These are phyloP conservation scores for Papilio dardanus DNA, from an alignment of 1,140 invertebrate genomes.

Conservation along the genomic window DNA sequence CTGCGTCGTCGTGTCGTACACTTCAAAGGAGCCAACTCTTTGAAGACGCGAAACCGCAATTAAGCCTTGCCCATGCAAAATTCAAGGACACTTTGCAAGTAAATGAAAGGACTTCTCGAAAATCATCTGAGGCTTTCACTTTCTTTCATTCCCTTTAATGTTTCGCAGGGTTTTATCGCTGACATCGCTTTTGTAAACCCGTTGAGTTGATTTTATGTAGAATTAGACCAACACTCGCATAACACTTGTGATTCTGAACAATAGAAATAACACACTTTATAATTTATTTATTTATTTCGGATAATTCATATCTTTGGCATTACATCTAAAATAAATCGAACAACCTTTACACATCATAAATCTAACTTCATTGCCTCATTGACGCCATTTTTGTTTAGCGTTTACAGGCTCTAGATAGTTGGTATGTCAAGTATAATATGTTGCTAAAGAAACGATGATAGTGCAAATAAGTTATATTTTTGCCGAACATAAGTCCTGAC, in stretches of 20 bases:
- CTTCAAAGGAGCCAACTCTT: slow-evolving; percentile 75
- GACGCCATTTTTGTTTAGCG: not conserved
- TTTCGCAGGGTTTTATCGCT: slow-evolving; percentile 18
- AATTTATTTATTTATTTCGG: not conserved
- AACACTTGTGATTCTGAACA: not conserved
- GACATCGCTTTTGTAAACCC: not conserved
- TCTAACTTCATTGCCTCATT: not conserved
- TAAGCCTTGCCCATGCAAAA: slow-evolving; percentile 72
- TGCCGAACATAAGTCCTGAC: not conserved
- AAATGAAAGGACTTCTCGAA: slow-evolving; percentile 63
- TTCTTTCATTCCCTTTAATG: slow-evolving; percentile 41
- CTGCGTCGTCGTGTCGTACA: slow-evolving; percentile 13
- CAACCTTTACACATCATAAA: not conserved
- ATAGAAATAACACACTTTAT: not conserved
- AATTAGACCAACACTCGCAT: not conserved
- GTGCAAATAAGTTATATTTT: not conserved
- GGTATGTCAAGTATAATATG: not conserved
- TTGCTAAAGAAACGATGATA: not conserved
- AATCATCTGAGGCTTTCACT: slow-evolving; percentile 66
- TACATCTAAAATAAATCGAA: not conserved
- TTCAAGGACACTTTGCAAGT: slow-evolving; percentile 69
- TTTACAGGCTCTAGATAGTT: not conserved
- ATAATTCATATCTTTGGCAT: not conserved
- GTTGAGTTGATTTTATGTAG: not conserved
- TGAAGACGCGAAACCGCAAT: slow-evolving; percentile 76